A percentile compares a stretch with the other conserved stretches of the same genome.
Evolutionary conservation across 1,140 invertebrate species (phyloP).

Genomic region (Cydia splendana): DNA sequence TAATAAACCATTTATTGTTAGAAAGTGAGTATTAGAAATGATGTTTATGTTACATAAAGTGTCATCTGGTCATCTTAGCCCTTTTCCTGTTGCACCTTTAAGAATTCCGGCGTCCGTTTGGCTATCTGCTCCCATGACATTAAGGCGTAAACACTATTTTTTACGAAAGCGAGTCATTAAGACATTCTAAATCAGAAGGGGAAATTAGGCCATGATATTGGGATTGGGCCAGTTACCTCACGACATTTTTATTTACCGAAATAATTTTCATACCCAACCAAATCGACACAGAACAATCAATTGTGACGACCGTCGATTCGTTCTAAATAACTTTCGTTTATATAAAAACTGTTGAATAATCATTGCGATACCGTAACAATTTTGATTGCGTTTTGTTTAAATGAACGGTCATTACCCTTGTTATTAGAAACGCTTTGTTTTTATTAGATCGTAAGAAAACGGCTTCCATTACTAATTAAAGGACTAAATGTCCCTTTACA

Average conservation of each 20-base stretch:
- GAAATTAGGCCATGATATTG: not conserved
- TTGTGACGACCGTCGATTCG: slow-evolving; percentile 13
- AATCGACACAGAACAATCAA: not conserved
- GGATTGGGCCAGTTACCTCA: not conserved
- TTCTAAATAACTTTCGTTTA: slow-evolving; percentile 30
- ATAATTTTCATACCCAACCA: slow-evolving; percentile 9
- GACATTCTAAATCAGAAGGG: not conserved
- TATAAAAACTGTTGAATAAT: slow-evolving; percentile 17
- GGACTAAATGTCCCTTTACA: not conserved
- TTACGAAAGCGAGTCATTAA: not conserved
- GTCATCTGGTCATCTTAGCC: no score
- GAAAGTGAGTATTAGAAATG: no score
- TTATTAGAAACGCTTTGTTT: slow-evolving; percentile 32
- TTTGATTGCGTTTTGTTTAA: slow-evolving; percentile 18
- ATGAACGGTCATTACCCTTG: slow-evolving; percentile 10
- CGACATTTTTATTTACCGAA: slow-evolving; percentile 11
- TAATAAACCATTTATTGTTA: no score
- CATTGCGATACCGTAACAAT: slow-evolving; percentile 12
- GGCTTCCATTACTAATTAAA: slow-evolving; percentile 24
- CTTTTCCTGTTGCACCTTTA: no score
- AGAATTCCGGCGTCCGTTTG: no score
- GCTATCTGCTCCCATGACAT: no score
- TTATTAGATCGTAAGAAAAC: slow-evolving; percentile 14
- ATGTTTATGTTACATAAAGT: no score
- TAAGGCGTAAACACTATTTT: not conserved